phyloP scores from a whole-genome alignment of 2,888 invertebrate species.

The Chrysolina haemoptera region DNA sequence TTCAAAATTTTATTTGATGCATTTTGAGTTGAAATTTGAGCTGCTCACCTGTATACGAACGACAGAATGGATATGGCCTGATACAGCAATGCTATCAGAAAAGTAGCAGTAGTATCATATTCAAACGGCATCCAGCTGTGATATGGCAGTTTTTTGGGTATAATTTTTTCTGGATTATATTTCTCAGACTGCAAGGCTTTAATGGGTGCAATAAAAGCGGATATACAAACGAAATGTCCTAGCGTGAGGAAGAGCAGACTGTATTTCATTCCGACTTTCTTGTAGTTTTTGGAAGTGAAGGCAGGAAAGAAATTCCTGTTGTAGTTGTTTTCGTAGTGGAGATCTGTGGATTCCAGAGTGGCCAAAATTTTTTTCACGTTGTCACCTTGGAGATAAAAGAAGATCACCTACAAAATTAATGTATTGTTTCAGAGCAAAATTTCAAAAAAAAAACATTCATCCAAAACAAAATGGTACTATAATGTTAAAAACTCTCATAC shows the following conservation, averaged over 20 bases:
- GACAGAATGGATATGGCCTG: slow-evolving; percentile 64
- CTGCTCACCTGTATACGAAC: slow-evolving; percentile 56
- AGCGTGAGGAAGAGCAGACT: slow-evolving; percentile 58
- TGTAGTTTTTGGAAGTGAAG: slow-evolving; percentile 53
- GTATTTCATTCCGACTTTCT: slow-evolving; percentile 57
- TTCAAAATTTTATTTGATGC: too few relatives aligned
- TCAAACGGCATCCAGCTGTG: slow-evolving; percentile 65
- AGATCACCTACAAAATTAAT: slow-evolving; percentile 45
- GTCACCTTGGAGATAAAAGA: slow-evolving; percentile 58
- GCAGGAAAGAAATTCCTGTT: slow-evolving; percentile 55
- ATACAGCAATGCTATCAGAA: slow-evolving; percentile 62
- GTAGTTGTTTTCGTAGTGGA: slow-evolving; percentile 54
- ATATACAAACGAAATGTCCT: slow-evolving; percentile 59
- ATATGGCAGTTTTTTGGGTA: slow-evolving; percentile 58
- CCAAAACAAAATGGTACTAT: too few relatives aligned
- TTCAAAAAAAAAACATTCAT: too few relatives aligned
- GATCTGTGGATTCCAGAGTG: slow-evolving; percentile 55
- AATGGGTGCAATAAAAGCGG: slow-evolving; percentile 60
- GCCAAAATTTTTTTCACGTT: slow-evolving; percentile 56
- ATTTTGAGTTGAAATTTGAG: too few relatives aligned
- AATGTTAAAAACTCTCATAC: too few relatives aligned
- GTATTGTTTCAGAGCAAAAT: too few relatives aligned
- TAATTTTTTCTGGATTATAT: slow-evolving; percentile 39
- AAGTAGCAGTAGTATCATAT: slow-evolving; percentile 58
- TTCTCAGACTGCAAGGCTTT: slow-evolving; percentile 47